Evolutionary conservation across 35 echinoderm and acorn worm species (phyloP), one percentile per base, ranked within the genome.

Genomic region (Amphiura filiformis): DNA sequence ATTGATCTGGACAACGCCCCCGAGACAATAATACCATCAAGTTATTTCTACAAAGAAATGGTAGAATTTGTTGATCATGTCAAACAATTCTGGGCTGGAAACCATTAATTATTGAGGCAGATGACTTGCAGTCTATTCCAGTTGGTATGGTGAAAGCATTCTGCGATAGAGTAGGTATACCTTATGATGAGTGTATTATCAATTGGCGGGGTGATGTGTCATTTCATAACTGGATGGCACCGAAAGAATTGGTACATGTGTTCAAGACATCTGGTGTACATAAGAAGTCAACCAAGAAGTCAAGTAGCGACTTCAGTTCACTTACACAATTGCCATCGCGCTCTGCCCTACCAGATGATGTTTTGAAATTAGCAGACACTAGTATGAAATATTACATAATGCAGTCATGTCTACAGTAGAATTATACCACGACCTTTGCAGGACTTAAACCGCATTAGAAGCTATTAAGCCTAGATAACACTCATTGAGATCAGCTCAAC

Each of bases 31-130:
- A 65, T 81, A 15, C 44, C 79, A 15, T 17, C 32, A 75, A 80
- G 80, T 38, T 81, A 61, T n/a, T 44, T 33, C 88, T 89, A 75
- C 80, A 56, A 75, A 15, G 88, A 83, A 35, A 22, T 89, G 35
- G 31, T 52, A 13, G 79, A 89, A 3, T 39, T 89, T 9, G 28
- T 61, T 23, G 49, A 89, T 11, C 33, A 89, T 36, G 80, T 89
- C 5, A 82, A 75, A 76, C 36, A 89, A 30, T 36, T 38, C 30
- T 38, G 44, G 65, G 35, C 76, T 39, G 18, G n/a, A 79, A 88
- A 13, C 78, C 88, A 39, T 39, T 89, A 40, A 83, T 89, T 17
- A 89, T 89, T 14, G 88, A 89, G 30, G 78, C 88, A 12, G 88
- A 89, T 38, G 88, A 89, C 64, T 52, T 89, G 20, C 80, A 61